These are phyloP conservation scores for Halcyon badia DNA, from an alignment of 2,797 vertebrate species.

Conservation along the genomic window DNA sequence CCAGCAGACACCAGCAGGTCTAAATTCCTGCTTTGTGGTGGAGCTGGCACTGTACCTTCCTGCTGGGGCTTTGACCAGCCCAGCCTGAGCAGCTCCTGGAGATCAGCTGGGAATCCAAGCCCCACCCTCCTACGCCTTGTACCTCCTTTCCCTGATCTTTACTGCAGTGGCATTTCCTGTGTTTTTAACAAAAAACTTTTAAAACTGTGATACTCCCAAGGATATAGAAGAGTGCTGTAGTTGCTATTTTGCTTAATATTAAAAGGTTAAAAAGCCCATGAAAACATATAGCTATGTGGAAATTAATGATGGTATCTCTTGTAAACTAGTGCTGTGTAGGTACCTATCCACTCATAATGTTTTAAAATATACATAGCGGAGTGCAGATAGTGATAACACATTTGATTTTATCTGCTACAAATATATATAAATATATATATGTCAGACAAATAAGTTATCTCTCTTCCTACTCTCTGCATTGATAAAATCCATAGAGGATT, in stretches of 20 bases:
- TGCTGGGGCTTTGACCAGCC: neutral
- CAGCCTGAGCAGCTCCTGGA: neutral
- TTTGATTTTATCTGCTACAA: slow-evolving; percentile 74
- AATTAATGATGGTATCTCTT: slow-evolving; percentile 78
- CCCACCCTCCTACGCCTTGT: neutral
- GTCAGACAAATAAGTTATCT: slow-evolving; percentile 65
- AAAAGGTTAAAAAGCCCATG: slow-evolving; percentile 71
- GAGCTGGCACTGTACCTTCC: neutral
- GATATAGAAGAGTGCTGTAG: slow-evolving; percentile 24
- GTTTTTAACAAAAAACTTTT: slow-evolving; percentile 15
- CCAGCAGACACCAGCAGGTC: rapidly evolving
- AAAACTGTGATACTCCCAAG: slow-evolving; percentile 24
- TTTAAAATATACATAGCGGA: slow-evolving; percentile 75
- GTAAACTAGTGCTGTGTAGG: slow-evolving; percentile 53
- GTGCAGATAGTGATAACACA: slow-evolving; percentile 71
- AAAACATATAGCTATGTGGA: slow-evolving; percentile 68
- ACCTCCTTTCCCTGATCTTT: neutral
- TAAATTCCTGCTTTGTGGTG: rapidly evolving
- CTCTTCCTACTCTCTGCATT: slow-evolving; percentile 35
- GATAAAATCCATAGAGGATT: slow-evolving; percentile 60
- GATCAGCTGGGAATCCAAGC: neutral
- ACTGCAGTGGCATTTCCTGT: slow-evolving; percentile 12
- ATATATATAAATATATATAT: slow-evolving; percentile 22
- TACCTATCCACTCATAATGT: slow-evolving; percentile 67
- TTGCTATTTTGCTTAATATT: slow-evolving; percentile 70